Evolutionary conservation across 2,113 vertebrate genomes (phyloP), one percentile per base, ranked within the genome.

Genomic region (Fulmarus glacialis): DNA sequence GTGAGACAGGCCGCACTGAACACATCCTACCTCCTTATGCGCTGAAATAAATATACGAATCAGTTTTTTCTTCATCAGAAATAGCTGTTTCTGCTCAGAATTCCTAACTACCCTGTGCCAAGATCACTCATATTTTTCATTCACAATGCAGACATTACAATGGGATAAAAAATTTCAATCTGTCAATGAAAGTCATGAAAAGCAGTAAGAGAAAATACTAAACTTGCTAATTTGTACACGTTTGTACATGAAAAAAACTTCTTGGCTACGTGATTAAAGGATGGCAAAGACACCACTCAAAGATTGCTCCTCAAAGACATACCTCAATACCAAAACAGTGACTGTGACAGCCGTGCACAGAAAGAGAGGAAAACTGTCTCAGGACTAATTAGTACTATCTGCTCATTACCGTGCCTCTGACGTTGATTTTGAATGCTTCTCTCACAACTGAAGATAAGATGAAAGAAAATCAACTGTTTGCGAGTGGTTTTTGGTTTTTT

Each of bases 291-390:
- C 32, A n/a, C 14, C 18, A 11, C 30, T 40, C 64, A 34, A 12
- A 19, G n/a, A 71, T 4, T n/a, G 20, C 34, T 45, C 34, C 43
- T n/a, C 63, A n/a, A 15, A 62, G 36, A 43, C 8, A 3, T 1
- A 17, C 43, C 38, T 43, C 43, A 10, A 16, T 10, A 38, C 19
- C 3, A 1, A 23, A 21, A n/a, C 63, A 19, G 10, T 4, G 12
- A 24, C 60, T 9, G 23, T 5, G 19, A 42, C 24, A 48, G 40
- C 23, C 6, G 0, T 0, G 2, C 40, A 5, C 24, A 56, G 67
- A 30, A 36, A 58, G 56, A 34, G 30, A 36, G 22, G 27, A 74
- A 27, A 55, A 56, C 52, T n/a, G 21, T 20, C 38, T 11, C 24
- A 8, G 34, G 48, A 32, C 48, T 27, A 8, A 22, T 77, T 36